A percentile compares a stretch with the other conserved stretches of the same genome.
Evolutionary conservation across 2,888 invertebrate genomes (phyloP).

Genomic region (Rambutsinella grinnellia): DNA sequence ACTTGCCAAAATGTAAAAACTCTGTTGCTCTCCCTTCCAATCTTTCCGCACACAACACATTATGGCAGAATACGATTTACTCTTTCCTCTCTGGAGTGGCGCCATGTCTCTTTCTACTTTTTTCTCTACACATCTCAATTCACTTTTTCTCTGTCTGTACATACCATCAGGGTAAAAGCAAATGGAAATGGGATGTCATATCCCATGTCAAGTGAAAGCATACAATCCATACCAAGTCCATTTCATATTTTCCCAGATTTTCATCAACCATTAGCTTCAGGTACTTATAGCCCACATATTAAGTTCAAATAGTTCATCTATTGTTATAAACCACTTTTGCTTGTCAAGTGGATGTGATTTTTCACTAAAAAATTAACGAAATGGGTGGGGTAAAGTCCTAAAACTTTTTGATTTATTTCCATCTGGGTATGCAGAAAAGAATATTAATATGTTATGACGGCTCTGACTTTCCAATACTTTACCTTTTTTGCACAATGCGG

Average conservation of each 20-base stretch:
- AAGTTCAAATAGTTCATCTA: no score
- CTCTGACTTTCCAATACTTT: not conserved
- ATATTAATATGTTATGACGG: not conserved
- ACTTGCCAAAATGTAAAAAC: no score
- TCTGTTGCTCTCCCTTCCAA: no score
- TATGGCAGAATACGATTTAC: not conserved
- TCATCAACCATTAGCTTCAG: not conserved
- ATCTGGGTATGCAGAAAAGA: not conserved
- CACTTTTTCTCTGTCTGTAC: not conserved
- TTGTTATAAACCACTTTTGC: not conserved
- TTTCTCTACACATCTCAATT: not conserved
- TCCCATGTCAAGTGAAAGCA: conserved; percentile 9
- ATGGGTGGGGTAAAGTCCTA: no score
- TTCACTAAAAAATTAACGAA: no score
- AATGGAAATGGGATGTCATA: conserved; percentile 30
- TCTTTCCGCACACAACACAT: not conserved
- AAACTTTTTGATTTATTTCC: not conserved
- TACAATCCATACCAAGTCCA: not conserved
- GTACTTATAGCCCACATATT: no score
- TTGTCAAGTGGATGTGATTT: no score
- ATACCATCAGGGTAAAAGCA: not conserved
- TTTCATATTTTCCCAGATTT: not conserved
- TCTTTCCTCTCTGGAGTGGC: not conserved
- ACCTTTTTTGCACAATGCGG: not conserved
- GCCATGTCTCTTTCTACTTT: not conserved